Base-by-base conservation (phyloP, 2,113 vertebrate species). In the Nansenia antarctica region DNA sequence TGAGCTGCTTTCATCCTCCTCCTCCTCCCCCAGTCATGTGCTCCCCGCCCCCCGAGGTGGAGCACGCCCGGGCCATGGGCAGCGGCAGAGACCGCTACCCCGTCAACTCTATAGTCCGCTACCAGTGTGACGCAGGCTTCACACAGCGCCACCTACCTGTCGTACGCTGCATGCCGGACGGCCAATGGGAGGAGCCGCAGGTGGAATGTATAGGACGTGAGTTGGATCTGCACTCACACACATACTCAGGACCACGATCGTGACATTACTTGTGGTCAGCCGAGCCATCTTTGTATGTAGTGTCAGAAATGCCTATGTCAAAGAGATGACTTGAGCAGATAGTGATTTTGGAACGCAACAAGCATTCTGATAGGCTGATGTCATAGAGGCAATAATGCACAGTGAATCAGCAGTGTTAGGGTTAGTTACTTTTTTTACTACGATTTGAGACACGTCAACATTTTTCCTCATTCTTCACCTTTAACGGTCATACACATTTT, bases 141-240 rank as follows among this genome's bases (percentile, higher is more conserved):
- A 82, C 91, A 83, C 96, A 95, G 75, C 96, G 96, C 75, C 96
- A 98, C 1, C 87, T 95, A 76, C 93, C 97, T 79, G 94, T 94
- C 0, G 91, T 98, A 54, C 95, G 90, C 65, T 99, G 98, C 82
- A 91, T 93, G 90, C 88, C 93, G 72, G 90, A 86, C 0, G 96
- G 98, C 54, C 93, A 94, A 62, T 99, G 98, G 97, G 95, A 96
- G 77, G 76, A 94, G 69, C 98, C 96, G 0, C 92, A 91, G 83
- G 94, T 99, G 92, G 92, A 96, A 89, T 99, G 97, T 87, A 93
- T 86, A 84, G 89, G 92, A 79, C 84, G 96, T 98, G 87, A 87
- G 94, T 86, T 75, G 5, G 34, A 45, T 9, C 8, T 37, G 9
- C 37, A 59, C 18, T n/a, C n/a, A 55, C 1, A n/a, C 4, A 49